Base-by-base conservation (phyloP, 2,888 invertebrate genomes). In the Trichacis sp. region DNA sequence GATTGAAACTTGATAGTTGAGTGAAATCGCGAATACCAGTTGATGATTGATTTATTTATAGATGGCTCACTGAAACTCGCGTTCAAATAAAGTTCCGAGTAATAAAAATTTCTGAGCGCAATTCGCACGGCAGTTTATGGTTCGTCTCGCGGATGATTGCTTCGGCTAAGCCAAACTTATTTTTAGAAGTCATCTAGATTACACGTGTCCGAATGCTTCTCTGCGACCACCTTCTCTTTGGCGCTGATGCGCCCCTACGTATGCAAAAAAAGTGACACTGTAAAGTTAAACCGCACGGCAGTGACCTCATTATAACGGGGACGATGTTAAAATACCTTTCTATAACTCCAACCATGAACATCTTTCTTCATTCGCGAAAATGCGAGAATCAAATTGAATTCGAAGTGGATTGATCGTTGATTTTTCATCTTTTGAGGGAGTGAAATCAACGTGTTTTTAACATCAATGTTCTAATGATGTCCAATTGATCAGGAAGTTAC, bases 171-270 rank as follows among this genome's bases (percentile, higher is more conserved):
- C 73, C 77, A 75, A 61, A 73, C 64, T 66, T 83, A 83, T 82
- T 81, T 78, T 81, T 83, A 82, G 82, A 74, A 72, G 72, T 62
- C 73, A 74, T 78, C 77, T 78, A 79, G 75, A 80, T 77, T 76
- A 75, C 69, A 70, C 64, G 64, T 68, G 60, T 61, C 49, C 64
- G 58, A 58, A 60, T 57, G 65, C 56, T 60, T 55, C 58, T 49
- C 50, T 38, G 46, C 43, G 64, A 60, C 63, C 60, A 67, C 63
- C 61, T 61, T 66, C 64, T 53, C 63, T 33, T 59, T 66, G 66
- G 66, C 66, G 59, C 59, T 53, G 43, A 48, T 56, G 52, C 43
- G 50, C 58, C 58, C 42, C 62, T 59, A 52, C 47, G 56, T 54
- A 63, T 67, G 63, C 49, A 60, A 67, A 67, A 66, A 63, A 64